These are phyloP conservation scores for Melanerpes aurifrons DNA, from an alignment of 2,113 vertebrate species.

Conservation along the genomic window DNA sequence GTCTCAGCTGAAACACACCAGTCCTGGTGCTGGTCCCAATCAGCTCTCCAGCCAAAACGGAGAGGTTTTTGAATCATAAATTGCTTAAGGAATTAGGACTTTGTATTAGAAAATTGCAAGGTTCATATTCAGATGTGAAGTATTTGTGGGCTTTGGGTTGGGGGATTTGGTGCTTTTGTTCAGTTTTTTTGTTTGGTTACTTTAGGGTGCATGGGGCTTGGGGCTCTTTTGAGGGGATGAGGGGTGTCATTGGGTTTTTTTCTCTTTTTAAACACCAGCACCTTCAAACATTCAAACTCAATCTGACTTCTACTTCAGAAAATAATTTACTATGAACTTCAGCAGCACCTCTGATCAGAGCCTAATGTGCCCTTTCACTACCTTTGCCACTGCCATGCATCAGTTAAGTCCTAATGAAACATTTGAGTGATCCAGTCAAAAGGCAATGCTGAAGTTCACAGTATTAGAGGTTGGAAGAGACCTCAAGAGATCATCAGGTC, in stretches of 20 bases:
- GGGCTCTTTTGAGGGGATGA: background rate
- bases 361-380: background rate
- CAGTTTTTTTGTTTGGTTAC: fast-evolving
- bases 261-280: background rate
- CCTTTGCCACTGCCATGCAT: background rate
- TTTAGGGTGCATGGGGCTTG: background rate
- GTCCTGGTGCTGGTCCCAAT: no score
- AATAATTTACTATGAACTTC: background rate
- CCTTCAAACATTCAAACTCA: background rate
- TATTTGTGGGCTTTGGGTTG: background rate
- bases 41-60: no score
- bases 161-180: fast-evolving
- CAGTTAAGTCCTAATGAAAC: conserved; percentile 1
- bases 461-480: no score
- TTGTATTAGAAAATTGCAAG: background rate
- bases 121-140: background rate
- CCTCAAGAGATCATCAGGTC: no score
- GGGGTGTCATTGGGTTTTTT: background rate
- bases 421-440: background rate
- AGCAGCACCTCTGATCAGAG: background rate
- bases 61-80: background rate
- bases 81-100: background rate
- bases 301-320: background rate
- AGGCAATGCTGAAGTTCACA: conserved; percentile 20
- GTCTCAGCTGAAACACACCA: no score